Evolutionary conservation across 2,888 invertebrate genomes (phyloP).

Genomic region (Euzophera pinguis): DNA sequence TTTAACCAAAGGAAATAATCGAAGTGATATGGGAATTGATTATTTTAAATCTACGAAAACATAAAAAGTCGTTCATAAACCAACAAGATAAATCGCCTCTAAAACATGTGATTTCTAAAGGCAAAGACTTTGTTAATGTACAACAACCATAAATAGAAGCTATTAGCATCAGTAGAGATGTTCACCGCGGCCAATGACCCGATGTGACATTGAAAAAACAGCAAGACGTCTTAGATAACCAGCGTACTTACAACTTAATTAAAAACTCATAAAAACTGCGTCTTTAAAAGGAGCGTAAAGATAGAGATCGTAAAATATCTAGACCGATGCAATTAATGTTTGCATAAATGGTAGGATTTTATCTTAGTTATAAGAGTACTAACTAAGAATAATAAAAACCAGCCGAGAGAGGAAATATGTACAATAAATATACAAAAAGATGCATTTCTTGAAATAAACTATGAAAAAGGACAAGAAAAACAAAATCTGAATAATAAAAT

Average conservation of each 20-base stretch:
- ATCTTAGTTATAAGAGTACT: background rate
- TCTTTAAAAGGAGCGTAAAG: background rate
- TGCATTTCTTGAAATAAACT: background rate
- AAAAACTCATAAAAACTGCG: background rate
- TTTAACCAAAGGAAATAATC: too few relatives aligned
- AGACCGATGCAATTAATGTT: background rate
- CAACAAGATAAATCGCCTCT: background rate
- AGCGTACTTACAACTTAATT: background rate
- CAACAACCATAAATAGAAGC: conserved; percentile 2
- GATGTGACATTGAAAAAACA: conserved; percentile 8
- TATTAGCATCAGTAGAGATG: background rate
- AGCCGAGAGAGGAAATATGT: background rate
- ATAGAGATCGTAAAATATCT: background rate
- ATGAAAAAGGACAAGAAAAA: background rate
- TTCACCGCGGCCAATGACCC: background rate
- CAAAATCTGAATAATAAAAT: background rate
- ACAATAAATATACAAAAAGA: background rate
- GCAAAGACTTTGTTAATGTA: background rate
- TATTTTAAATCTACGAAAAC: too few relatives aligned
- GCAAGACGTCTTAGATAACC: background rate
- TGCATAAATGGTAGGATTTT: background rate
- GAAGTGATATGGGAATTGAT: too few relatives aligned
- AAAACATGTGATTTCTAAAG: background rate
- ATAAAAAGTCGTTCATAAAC: too few relatives aligned
- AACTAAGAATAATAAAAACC: background rate